Evolutionary conservation across 2,888 invertebrate genomes (phyloP), one percentile per base, ranked within the genome.

Genomic region (Brenthis daphne): DNA sequence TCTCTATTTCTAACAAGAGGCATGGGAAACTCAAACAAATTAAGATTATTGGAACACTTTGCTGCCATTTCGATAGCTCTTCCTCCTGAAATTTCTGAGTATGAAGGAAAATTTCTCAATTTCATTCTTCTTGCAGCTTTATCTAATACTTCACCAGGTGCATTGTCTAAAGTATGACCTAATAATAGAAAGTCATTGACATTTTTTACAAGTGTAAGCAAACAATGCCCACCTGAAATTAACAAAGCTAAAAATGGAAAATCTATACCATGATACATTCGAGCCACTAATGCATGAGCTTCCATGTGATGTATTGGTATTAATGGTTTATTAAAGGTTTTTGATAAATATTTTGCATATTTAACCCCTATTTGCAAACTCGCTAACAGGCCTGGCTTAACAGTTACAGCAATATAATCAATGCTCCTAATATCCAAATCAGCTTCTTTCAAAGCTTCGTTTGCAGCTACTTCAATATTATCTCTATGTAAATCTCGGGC

Each of bases 271-370:
- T 94, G 76, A 74, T 84, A 91, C 95, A 99, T 95, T 82, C 99
- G 94, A 29, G 95, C 96, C 16, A 97, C 97, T 68, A 99, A 90
- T 5, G 99, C 98, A 93, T 99, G 99, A 1, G 99, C 99, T 93
- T 99, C 96, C 99, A 99, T 99, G 80, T 99, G 99, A 93, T 99
- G 99, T 70, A 99, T 96, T 0, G 99, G 98, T 82, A 99, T 97
- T 73, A 99, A 90, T 0, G 98, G 98, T 84, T 96, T 97, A 0
- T 93, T 88, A 73, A 94, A 91, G 65, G 90, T 88, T 75, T 90
- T 93, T 24, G 96, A 95, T 61, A 98, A 85, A 80, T 96, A 94
- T 80, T 96, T 97, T 1, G 97, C 98, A 94, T 97, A 97, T 74
- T 95, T 95, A 56, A 96, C 90, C 50, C 99, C 99, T 71, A 99